Base-by-base conservation (phyloP, 2,797 vertebrate species). In the Orientallactaga sibirica region DNA sequence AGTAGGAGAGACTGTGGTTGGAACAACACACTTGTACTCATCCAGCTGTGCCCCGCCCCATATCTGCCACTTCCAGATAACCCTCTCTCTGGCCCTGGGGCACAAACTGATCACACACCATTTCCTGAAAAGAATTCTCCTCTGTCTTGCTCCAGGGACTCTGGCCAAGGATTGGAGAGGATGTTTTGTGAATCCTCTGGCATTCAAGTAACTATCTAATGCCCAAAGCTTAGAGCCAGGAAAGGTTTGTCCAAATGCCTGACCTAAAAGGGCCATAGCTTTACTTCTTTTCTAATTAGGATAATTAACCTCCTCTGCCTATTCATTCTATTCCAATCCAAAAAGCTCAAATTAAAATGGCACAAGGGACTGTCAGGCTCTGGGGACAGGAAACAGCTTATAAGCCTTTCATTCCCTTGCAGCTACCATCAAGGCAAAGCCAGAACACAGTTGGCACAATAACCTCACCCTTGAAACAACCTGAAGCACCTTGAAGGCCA, bases 271-370 rank as follows among this genome's bases (percentile, higher is more conserved):
- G 77, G 73, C 92, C 90, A 91, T 76, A 64, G 67, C 37, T 96
- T 95, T 62, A 87, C 90, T 96, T 95, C 90, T 96, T 96, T 97
- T 96, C 92, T 97, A 97, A 97, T 97, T 96, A 97, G 95, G 84
- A 97, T 96, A 97, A 97, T 97, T 97, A 97, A 97, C 94, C 84
- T 96, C 58, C 86, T 68, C 70, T 95, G 86, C 86, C 94, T 29
- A 2, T 88, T 96, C 90, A 95, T 96, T 97, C 94, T 93, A 94
- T 94, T 96, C 80, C 77, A 90, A 92, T 93, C 88, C 88, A 94
- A 87, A 97, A 89, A 89, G 74, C 82, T 95, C 92, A 97, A 97
- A 97, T 97, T 97, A 96, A 97, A 94, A 93, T 86, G 88, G 80
- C 88, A 95, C 95, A 84, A 41, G 95, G 88, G 88, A 96, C 88